Conservation (phyloP, 2,888 invertebrate species). For the Corythucha ciliata region DNA sequence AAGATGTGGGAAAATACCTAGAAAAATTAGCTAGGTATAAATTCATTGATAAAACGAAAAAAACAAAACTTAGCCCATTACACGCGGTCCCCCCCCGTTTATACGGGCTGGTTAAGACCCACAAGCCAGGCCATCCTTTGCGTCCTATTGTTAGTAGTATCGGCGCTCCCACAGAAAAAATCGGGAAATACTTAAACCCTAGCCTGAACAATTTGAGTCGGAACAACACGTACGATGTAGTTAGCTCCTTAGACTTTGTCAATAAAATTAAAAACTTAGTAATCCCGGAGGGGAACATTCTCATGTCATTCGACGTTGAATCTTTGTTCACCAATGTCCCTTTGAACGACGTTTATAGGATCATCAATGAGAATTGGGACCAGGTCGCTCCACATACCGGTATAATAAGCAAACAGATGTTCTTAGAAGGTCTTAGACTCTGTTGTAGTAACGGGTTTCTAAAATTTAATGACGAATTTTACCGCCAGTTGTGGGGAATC, state of each 20-base stretch:
- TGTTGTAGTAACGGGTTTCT: not conserved
- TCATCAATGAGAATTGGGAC: not conserved
- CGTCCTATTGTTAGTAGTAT: not conserved
- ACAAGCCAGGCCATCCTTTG: not conserved
- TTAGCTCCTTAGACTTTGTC: not conserved
- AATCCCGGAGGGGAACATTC: not conserved
- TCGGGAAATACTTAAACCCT: not conserved
- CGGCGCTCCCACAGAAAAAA: not conserved
- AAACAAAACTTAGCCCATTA: too few species aligned
- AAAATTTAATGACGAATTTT: not conserved
- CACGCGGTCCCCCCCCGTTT: too few species aligned
- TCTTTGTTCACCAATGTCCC: constrained; percentile 2
- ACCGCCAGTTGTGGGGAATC: not conserved
- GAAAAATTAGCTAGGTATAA: too few species aligned
- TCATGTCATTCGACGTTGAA: not conserved
- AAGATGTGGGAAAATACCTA: too few species aligned
- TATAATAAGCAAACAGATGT: not conserved
- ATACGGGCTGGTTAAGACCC: not conserved
- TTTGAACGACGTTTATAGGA: not conserved
- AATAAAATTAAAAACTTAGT: not conserved
- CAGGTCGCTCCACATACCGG: not conserved
- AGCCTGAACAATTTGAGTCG: not conserved
- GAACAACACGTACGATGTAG: not conserved
- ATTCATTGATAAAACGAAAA: too few species aligned
- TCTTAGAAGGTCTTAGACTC: not conserved